Conservation (phyloP, 2,888 invertebrate species). For the Polyommatus iphigenia region DNA sequence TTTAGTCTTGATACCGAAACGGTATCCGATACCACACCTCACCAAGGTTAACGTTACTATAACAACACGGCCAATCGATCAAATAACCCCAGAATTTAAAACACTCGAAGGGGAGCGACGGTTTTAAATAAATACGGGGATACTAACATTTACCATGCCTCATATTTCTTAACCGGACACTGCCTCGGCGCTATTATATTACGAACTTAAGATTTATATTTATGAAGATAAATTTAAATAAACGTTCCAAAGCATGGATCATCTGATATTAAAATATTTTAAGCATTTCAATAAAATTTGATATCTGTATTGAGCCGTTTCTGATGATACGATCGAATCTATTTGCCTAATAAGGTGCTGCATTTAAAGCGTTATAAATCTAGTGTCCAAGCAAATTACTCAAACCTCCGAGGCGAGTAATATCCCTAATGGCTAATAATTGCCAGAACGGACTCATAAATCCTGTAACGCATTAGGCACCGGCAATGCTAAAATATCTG, state of each 20-base stretch:
- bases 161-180: conserved; percentile 22
- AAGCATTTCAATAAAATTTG: not conserved
- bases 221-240: not conserved
- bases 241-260: not conserved
- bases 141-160: conserved; percentile 6
- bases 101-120: conserved; percentile 3
- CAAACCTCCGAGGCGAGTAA: not conserved
- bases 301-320: not conserved
- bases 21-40: not conserved
- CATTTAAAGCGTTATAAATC: not conserved
- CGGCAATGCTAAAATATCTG: not conserved
- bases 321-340: not conserved
- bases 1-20: not conserved
- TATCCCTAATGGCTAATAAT: conserved; percentile 14
- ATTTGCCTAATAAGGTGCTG: not conserved
- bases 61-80: conserved; percentile 14
- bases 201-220: conserved; percentile 26
- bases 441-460: not conserved
- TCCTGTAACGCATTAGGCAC: conserved; percentile 1
- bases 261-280: conserved; percentile 9
- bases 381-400: not conserved
- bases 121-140: conserved; percentile 15
- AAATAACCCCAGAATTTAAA: conserved; percentile 22
- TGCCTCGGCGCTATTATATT: conserved; percentile 7
- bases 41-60: conserved; percentile 16